A percentile compares a stretch with the other conserved stretches of the same genome.
Conservation (phyloP, 2,113 vertebrate species). For the Neotoma lepida region DNA sequence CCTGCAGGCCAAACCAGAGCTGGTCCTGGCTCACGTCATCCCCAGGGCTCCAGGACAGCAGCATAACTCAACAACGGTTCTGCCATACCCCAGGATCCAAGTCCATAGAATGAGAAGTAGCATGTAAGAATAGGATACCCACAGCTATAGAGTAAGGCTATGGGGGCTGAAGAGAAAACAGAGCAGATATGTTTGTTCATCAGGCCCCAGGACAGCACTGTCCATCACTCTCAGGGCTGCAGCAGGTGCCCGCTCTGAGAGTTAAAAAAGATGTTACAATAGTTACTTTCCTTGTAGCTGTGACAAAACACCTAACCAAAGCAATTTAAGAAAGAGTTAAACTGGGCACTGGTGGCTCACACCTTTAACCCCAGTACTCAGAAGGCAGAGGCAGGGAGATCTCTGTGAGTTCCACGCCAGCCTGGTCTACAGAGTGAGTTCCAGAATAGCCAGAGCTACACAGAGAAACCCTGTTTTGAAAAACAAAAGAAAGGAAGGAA, state of each 20-base stretch:
- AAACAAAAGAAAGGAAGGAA: neutral
- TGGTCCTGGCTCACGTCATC: accelerated
- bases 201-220: neutral
- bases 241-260: accelerated
- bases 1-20: neutral
- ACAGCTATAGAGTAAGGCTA: accelerated
- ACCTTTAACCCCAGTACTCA: neutral
- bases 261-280: neutral
- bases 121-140: no score
- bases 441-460: neutral
- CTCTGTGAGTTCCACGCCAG: neutral
- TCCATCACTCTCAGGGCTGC: neutral
- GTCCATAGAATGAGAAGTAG: neutral
- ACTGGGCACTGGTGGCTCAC: accelerated
- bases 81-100: no score
- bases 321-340: neutral
- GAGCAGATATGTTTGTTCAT: no score
- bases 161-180: neutral
- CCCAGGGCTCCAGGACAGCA: neutral
- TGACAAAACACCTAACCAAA: neutral
- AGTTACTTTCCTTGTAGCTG: neutral
- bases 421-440: neutral
- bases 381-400: neutral
- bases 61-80: no score
- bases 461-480: neutral